phyloP scores from a whole-genome alignment of 92 coral and sea anemone genomes.

The Siderastrea siderea region DNA sequence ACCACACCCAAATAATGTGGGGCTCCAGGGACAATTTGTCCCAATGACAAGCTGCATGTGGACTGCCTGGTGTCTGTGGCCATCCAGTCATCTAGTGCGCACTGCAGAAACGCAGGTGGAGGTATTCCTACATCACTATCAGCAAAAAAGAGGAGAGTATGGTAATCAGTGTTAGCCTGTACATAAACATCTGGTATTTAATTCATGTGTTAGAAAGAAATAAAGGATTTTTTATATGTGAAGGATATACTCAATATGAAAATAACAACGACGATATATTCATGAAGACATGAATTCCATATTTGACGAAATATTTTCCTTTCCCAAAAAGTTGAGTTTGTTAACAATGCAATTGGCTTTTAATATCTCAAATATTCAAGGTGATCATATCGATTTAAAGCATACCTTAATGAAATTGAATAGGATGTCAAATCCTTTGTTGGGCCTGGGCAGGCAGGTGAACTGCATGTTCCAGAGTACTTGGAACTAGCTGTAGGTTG shows the following conservation, averaged over 20 bases:
- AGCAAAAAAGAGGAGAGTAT: neutral
- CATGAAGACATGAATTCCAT: neutral
- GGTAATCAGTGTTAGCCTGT: neutral
- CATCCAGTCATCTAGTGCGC: constrained; percentile 46
- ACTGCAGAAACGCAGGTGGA: constrained; percentile 29
- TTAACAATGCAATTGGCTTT: neutral
- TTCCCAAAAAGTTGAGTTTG: no score
- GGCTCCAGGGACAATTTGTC: constrained; percentile 33
- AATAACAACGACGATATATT: neutral
- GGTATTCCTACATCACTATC: constrained; percentile 42
- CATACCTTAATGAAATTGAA: constrained; percentile 62
- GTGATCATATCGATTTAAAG: neutral
- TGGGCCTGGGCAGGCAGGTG: constrained; percentile 63
- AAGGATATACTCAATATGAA: constrained; percentile 18
- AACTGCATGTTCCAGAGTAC: constrained; percentile 56
- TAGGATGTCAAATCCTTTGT: constrained; percentile 44
- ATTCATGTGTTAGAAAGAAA: constrained; percentile 12
- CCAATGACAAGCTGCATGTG: constrained; percentile 8
- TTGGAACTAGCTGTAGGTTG: constrained; percentile 36
- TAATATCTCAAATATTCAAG: constrained; percentile 15
- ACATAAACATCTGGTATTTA: constrained; percentile 14
- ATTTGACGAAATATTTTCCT: no score
- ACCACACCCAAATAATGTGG: constrained; percentile 28
- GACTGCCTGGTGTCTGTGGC: constrained; percentile 37
- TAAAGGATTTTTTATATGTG: constrained; percentile 10